phyloP scores from a whole-genome alignment of 2,797 vertebrate species.

The Harpagifer antarcticus region DNA sequence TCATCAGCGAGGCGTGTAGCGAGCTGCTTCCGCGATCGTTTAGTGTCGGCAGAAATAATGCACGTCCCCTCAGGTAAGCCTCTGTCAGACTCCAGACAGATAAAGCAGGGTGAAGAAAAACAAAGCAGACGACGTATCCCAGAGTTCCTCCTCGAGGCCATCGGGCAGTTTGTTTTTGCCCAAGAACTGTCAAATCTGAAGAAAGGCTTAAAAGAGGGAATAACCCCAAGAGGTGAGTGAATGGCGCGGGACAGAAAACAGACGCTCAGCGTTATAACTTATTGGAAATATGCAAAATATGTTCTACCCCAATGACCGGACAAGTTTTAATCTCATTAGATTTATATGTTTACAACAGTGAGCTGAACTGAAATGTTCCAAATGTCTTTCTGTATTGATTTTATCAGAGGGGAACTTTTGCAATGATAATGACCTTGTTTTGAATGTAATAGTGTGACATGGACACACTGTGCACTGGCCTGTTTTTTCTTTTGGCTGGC shows the following conservation, averaged over 20 bases:
- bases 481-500: conserved; percentile 49
- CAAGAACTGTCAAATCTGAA: conserved; percentile 69
- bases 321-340: conserved; percentile 25
- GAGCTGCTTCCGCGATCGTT: conserved; percentile 73
- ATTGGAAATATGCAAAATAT: conserved; percentile 48
- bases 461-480: conserved; percentile 41
- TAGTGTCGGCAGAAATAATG: conserved; percentile 68
- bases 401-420: conserved; percentile 27
- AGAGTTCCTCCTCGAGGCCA: conserved; percentile 69
- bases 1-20: conserved; percentile 65
- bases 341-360: conserved; percentile 16
- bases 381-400: not conserved
- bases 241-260: conserved; percentile 46
- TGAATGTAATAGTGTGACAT: conserved; percentile 47
- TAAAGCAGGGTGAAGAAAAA: conserved; percentile 73
- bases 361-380: not conserved
- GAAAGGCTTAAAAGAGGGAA: conserved; percentile 54
- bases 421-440: conserved; percentile 60
- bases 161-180: conserved; percentile 65
- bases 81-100: conserved; percentile 79
- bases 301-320: conserved; percentile 11
- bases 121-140: conserved; percentile 68
- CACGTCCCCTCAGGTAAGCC: conserved; percentile 78
- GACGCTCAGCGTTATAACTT: conserved; percentile 37
- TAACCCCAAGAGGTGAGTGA: conserved; percentile 56